phyloP scores from a whole-genome alignment of 35 echinoderm and acorn worm genomes.

The Holothuria glaberrima region DNA sequence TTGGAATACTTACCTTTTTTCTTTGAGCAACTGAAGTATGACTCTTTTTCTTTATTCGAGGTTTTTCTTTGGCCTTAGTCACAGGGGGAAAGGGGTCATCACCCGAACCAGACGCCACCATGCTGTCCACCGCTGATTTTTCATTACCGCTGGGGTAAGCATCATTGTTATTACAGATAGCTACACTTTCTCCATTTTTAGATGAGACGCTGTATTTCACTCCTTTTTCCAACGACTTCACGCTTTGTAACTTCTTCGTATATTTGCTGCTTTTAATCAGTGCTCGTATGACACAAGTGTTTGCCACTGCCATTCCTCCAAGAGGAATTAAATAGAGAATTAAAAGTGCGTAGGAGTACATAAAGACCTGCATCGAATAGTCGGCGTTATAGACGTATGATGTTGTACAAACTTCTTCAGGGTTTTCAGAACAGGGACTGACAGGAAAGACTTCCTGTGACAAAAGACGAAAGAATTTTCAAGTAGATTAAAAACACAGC shows the following conservation, averaged over 20 bases:
- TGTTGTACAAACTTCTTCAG: no score
- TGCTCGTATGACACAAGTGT: conserved; percentile 58
- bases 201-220: conserved; percentile 29
- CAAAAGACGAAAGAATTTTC: no score
- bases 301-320: conserved; percentile 50
- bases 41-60: not conserved
- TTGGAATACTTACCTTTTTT: conserved; percentile 3
- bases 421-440: no score
- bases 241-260: conserved; percentile 63
- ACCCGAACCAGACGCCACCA: conserved; percentile 17
- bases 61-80: conserved; percentile 4
- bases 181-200: not conserved
- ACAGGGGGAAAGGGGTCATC: conserved; percentile 49
- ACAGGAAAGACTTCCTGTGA: no score
- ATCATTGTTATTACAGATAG: conserved; percentile 30
- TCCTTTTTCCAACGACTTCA: conserved; percentile 43
- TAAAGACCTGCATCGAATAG: not conserved
- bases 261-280: conserved; percentile 61
- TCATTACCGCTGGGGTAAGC: not conserved
- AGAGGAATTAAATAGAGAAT: conserved; percentile 73
- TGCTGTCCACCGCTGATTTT: not conserved
- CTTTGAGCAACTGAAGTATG: conserved; percentile 45
- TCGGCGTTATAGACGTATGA: not conserved
- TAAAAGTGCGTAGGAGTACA: conserved; percentile 44
- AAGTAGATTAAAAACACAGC: no score